Conservation (phyloP, 1,140 invertebrate genomes). For the Callitettix versicolor region DNA sequence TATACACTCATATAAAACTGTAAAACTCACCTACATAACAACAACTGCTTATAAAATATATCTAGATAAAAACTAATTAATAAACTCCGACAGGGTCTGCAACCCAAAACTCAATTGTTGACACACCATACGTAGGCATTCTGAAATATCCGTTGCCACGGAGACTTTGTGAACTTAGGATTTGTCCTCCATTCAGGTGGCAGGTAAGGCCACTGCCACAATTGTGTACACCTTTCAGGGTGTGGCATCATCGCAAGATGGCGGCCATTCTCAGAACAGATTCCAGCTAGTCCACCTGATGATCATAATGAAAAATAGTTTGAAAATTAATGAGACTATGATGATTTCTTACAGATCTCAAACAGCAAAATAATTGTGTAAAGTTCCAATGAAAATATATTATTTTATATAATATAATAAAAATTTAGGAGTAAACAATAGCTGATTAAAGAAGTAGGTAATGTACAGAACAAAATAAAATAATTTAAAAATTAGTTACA, state of each 20-base stretch:
- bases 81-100: too few relatives aligned
- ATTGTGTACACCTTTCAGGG: slow-evolving; percentile 78
- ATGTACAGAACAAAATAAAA: too few relatives aligned
- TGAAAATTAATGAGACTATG: too few relatives aligned
- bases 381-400: background rate
- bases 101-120: background rate
- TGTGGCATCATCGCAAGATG: slow-evolving; percentile 98
- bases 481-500: too few relatives aligned
- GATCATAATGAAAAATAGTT: background rate
- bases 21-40: too few relatives aligned
- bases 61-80: too few relatives aligned
- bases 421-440: too few relatives aligned
- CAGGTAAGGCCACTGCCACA: slow-evolving; percentile 77
- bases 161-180: slow-evolving; percentile 41
- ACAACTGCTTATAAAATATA: too few relatives aligned
- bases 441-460: too few relatives aligned
- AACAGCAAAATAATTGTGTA: background rate
- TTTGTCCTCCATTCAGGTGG: slow-evolving; percentile 37
- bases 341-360: background rate
- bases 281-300: slow-evolving; percentile 67
- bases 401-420: slow-evolving; percentile 2
- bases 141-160: slow-evolving; percentile 85
- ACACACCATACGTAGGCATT: slow-evolving; percentile 80
- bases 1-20: too few relatives aligned
- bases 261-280: slow-evolving; percentile 80